Percentiles rank a stretch among this genome's conserved stretches.
These are phyloP conservation scores for Centropus unirufus DNA, from an alignment of 2,113 vertebrate genomes.

Conservation along the genomic window DNA sequence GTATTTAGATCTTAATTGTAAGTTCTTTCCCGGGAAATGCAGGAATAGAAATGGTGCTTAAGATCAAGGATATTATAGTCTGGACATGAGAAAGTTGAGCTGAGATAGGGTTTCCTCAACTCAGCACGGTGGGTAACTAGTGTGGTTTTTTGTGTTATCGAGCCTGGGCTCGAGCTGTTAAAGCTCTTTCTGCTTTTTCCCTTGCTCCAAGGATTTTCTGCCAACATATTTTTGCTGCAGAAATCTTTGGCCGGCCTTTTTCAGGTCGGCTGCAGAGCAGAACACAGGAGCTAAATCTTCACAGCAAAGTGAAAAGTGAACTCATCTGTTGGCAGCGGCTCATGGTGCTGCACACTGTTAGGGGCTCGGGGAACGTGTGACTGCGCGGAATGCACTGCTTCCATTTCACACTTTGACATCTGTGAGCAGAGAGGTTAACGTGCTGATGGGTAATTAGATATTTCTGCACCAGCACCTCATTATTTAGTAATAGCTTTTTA, in stretches of 20 bases:
- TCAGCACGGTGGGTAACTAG: not conserved
- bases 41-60: not conserved
- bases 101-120: not conserved
- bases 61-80: not conserved
- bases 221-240: not conserved
- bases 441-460: not conserved
- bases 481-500: not conserved
- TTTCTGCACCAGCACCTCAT: not conserved
- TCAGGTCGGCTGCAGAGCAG: not conserved
- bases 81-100: not conserved
- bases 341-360: not conserved
- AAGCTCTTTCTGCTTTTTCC: not conserved
- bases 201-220: not conserved
- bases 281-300: not conserved
- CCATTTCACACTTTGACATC: not conserved
- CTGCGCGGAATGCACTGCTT: not conserved
- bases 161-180: not conserved
- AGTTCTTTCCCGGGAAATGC: not conserved
- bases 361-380: not conserved
- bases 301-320: not conserved
- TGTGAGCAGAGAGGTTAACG: not conserved
- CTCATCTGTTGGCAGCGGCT: not conserved
- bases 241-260: not conserved
- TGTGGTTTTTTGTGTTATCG: not conserved
- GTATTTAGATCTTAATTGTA: not conserved